phyloP scores from a whole-genome alignment of 2,797 vertebrate species.

The Schizopygopsis malacanthus region DNA sequence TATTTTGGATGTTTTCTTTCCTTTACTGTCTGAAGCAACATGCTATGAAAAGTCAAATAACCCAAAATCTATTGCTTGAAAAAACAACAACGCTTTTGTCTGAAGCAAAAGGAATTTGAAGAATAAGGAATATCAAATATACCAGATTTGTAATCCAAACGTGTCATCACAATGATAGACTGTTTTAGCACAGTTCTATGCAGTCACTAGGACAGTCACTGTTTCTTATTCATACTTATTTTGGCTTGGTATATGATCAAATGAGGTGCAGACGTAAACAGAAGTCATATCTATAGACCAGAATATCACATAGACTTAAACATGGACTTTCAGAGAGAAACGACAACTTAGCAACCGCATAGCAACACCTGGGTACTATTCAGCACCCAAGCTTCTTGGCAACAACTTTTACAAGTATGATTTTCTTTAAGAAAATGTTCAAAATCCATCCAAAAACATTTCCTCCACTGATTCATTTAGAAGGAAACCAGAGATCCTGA shows the following conservation, averaged over 20 bases:
- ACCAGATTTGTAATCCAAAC: neutral
- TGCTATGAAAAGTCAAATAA: neutral
- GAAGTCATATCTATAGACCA: neutral
- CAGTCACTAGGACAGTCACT: neutral
- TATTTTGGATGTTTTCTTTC: too few relatives aligned
- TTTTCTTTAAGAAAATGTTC: too few relatives aligned
- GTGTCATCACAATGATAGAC: neutral
- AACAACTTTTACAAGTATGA: too few relatives aligned
- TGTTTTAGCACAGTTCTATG: too few relatives aligned
- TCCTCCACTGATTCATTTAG: slow-evolving; percentile 37
- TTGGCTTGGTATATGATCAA: neutral
- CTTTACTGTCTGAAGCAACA: too few relatives aligned
- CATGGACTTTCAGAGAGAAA: too few relatives aligned
- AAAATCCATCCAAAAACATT: neutral
- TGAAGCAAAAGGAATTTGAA: neutral
- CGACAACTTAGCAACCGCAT: too few relatives aligned
- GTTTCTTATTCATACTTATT: neutral
- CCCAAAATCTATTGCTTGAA: too few relatives aligned
- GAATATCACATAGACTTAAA: neutral
- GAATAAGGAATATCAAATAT: neutral
- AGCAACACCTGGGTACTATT: too few relatives aligned
- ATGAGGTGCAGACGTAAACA: neutral
- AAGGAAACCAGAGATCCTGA: slow-evolving; percentile 35
- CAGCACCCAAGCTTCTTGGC: too few relatives aligned
- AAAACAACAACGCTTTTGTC: neutral